A percentile compares a stretch with the other conserved stretches of the same genome.
Evolutionary conservation across 1,140 invertebrate genomes (phyloP).

Genomic region (Chymomyza costata): DNA sequence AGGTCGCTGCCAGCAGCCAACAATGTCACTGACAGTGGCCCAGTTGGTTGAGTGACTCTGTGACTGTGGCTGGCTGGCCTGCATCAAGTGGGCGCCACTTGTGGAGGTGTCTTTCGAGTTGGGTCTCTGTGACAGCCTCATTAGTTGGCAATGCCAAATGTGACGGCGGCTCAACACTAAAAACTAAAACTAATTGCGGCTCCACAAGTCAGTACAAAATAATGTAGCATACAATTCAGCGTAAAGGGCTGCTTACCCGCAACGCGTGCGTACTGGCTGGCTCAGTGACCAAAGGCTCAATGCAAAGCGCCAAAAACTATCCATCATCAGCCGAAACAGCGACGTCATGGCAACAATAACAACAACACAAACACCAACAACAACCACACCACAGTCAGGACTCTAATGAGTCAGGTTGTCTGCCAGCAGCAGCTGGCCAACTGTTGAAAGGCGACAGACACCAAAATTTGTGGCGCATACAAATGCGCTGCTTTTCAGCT

Average conservation of each 20-base stretch:
- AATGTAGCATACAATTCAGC: slow-evolving; percentile 39
- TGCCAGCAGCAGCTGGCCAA: slow-evolving; percentile 26
- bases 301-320: slow-evolving; percentile 57
- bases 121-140: slow-evolving; percentile 30
- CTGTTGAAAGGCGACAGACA: slow-evolving; percentile 42
- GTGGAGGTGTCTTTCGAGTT: neutral
- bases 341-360: neutral
- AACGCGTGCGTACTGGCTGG: slow-evolving; percentile 54
- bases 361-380: neutral
- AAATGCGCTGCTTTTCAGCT: slow-evolving; percentile 9
- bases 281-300: slow-evolving; percentile 35
- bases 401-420: slow-evolving; percentile 50
- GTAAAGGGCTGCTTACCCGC: slow-evolving; percentile 45
- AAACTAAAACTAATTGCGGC: slow-evolving; percentile 27
- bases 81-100: no score
- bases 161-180: neutral
- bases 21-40: no score
- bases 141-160: slow-evolving; percentile 28
- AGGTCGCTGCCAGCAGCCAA: no score
- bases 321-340: slow-evolving; percentile 39
- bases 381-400: slow-evolving; percentile 1
- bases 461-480: slow-evolving; percentile 25
- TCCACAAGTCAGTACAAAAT: slow-evolving; percentile 16
- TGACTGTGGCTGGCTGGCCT: no score
- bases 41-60: no score